Conservation (phyloP, 2,888 invertebrate genomes). For the Eristalis tenax region DNA sequence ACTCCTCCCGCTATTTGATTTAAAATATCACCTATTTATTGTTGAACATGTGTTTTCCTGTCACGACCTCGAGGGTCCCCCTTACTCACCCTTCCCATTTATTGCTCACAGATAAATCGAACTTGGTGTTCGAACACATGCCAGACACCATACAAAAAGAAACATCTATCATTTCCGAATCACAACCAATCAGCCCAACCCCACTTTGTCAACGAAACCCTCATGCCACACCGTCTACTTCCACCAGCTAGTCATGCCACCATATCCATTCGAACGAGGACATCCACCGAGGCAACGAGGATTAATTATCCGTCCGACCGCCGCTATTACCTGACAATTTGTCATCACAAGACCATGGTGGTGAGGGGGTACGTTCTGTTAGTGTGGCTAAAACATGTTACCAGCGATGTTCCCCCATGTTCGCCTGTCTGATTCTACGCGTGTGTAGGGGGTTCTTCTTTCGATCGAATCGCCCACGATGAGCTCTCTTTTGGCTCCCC, state of each 20-base stretch:
- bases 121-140: no score
- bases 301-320: slow-evolving; percentile 27
- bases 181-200: background rate
- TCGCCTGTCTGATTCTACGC: background rate
- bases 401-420: background rate
- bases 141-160: background rate
- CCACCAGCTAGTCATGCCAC: background rate
- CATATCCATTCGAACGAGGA: background rate
- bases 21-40: background rate
- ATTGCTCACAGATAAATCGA: no score
- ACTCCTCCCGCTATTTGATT: background rate
- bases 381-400: slow-evolving; percentile 26
- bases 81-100: background rate
- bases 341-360: slow-evolving; percentile 11
- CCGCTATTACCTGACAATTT: slow-evolving; percentile 38
- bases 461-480: background rate
- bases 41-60: background rate
- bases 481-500: slow-evolving; percentile 6
- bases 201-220: background rate
- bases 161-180: background rate
- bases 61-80: background rate
- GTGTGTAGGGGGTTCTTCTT: background rate
- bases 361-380: background rate
- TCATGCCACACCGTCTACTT: no score
- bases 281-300: background rate